Conservation (phyloP, 2,113 vertebrate genomes). For the Pangasianodon hypophthalmus region DNA sequence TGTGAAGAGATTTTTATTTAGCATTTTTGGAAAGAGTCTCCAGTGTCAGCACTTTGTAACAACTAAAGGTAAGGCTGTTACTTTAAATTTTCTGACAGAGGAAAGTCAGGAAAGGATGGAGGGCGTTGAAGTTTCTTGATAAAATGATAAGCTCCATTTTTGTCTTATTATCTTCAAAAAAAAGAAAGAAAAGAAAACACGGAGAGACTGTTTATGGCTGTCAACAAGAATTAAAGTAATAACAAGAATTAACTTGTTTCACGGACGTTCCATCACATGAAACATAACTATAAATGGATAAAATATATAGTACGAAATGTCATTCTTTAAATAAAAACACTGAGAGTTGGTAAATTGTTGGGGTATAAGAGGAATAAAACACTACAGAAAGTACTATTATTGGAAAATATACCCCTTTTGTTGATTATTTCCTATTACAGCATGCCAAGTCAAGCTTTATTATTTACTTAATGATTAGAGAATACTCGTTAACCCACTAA, state of each 20-base stretch:
- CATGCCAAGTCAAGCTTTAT: not conserved
- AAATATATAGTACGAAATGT: not conserved
- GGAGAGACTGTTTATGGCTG: not conserved
- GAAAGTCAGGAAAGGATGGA: not conserved
- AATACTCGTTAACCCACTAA: not conserved
- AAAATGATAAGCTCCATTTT: not conserved
- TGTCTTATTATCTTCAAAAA: not conserved
- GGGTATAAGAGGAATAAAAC: not conserved
- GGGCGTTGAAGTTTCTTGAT: not conserved
- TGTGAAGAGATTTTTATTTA: not conserved
- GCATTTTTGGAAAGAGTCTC: not conserved
- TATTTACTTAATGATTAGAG: not conserved
- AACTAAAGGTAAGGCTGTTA: not conserved
- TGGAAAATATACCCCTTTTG: not conserved
- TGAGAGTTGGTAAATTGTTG: not conserved
- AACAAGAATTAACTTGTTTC: not conserved
- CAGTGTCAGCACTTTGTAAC: not conserved
- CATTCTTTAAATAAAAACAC: not conserved
- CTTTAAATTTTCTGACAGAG: too few species aligned
- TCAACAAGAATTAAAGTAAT: not conserved
- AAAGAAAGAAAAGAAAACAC: not conserved
- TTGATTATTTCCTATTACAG: not conserved
- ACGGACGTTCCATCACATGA: not conserved
- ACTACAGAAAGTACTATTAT: not conserved
- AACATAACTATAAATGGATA: not conserved